Evolutionary conservation across 2,888 invertebrate genomes (phyloP).

Genomic region (Brenthis daphne): DNA sequence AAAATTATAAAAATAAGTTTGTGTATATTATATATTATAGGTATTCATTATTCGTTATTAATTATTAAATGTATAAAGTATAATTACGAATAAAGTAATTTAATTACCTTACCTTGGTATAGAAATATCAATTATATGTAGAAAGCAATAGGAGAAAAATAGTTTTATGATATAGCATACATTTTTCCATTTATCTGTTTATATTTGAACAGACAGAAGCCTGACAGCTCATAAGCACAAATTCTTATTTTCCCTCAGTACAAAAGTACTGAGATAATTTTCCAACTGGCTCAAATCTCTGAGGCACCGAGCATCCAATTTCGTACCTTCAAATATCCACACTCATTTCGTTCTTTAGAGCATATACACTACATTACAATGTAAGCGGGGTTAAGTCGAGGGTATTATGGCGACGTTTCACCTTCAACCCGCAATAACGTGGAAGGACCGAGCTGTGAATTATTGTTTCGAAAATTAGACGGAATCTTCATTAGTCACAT

Average conservation of each 20-base stretch:
- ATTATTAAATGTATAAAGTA: too few relatives aligned
- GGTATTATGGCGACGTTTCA: conserved; percentile 42
- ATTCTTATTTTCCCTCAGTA: conserved; percentile 20
- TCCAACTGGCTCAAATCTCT: conserved; percentile 28
- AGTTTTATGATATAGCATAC: too few relatives aligned
- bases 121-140: not conserved
- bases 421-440: conserved; percentile 41
- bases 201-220: not conserved
- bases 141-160: too few relatives aligned
- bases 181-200: not conserved
- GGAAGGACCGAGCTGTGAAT: conserved; percentile 43
- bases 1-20: too few relatives aligned
- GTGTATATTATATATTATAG: too few relatives aligned
- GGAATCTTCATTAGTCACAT: conserved; percentile 41
- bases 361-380: conserved; percentile 36
- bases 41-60: too few relatives aligned
- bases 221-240: conserved; percentile 13
- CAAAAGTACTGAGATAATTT: conserved; percentile 21
- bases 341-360: conserved; percentile 25
- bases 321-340: conserved; percentile 23
- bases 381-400: conserved; percentile 30
- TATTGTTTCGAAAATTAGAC: conserved; percentile 52
- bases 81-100: too few relatives aligned
- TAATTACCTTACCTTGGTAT: too few relatives aligned
- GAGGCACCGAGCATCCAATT: conserved; percentile 28